Base-by-base conservation (phyloP, 2,888 invertebrate species). In the Thecophora atra region DNA sequence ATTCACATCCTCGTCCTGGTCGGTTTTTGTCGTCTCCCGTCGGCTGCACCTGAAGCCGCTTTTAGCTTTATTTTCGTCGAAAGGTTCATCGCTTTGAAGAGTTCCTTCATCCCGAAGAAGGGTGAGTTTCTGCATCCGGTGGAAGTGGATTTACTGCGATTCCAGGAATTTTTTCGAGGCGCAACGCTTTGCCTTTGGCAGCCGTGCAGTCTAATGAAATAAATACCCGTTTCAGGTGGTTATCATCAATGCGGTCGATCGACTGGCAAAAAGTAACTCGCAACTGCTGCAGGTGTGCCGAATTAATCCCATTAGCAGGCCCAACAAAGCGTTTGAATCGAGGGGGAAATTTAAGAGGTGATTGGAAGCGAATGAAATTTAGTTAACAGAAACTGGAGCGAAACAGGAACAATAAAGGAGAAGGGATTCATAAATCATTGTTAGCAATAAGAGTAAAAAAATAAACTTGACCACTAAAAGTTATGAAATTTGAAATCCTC, bases 101-200 rank as follows among this genome's bases (percentile, higher is more conserved):
- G 47, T 47, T n/a, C 13, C n/a, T n/a, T 15, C 47, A 47, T 47
- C 47, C 17, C 47, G 54, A 19, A 13, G 54, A 0, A 24, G 19
- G 19, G 19, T 19, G 54, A 8, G 19, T 24, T 21, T 19, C 54
- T 3, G 54, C 54, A 19, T 63, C 63, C 24, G 42, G 13, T 21
- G 63, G 63, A 42, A 63, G 63, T 63, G 24, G 63, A 19, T 44
- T n/a, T 19, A 15, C 42, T 63, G 37, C 42, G 63, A 63, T 63
- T 63, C 19, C n/a, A n/a, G n/a, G 63, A 44, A 42, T 63, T 63
- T 19, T 44, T 63, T 63, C 42, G n/a, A 47, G 47, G 47, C 15
- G 5, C 6, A 47, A 47, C 47, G 6, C 15, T 15, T 15, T 47
- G 42, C 28, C 28, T n/a, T 17, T 15, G 28, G 51, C 2, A 26